A percentile compares a stretch with the other conserved stretches of the same genome.
These are phyloP conservation scores for Python bivittatus DNA, from an alignment of 2,113 vertebrate species.

Conservation along the genomic window DNA sequence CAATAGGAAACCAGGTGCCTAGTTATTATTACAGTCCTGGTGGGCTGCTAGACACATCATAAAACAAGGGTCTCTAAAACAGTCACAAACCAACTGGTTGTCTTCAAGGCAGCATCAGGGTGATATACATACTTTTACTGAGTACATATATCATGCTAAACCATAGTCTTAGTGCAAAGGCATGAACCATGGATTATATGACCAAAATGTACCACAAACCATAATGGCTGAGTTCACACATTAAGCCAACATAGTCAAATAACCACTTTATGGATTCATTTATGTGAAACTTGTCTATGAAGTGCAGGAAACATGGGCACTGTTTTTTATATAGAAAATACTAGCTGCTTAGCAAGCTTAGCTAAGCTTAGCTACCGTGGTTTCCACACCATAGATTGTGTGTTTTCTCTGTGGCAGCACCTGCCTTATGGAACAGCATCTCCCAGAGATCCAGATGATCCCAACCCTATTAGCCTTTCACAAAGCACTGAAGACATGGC, in stretches of 20 bases:
- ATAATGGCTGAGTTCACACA: not conserved
- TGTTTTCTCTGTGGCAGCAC: not conserved
- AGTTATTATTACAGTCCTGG: conserved; percentile 18
- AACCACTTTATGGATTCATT: not conserved
- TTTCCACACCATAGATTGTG: not conserved
- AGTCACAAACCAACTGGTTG: conserved; percentile 10
- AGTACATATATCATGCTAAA: not conserved
- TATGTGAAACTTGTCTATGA: not conserved
- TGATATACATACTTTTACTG: not conserved
- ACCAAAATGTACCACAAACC: not conserved
- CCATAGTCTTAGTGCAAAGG: not conserved
- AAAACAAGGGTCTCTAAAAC: conserved; percentile 10
- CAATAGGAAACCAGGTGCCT: conserved; percentile 35
- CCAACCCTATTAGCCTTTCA: not conserved
- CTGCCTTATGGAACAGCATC: not conserved
- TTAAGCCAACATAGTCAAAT: not conserved
- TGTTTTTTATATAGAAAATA: not conserved
- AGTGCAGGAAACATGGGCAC: not conserved
- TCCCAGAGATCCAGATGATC: not conserved
- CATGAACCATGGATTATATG: not conserved
- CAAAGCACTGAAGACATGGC: not conserved
- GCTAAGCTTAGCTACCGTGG: not conserved
- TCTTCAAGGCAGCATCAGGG: not conserved
- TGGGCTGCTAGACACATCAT: not conserved
- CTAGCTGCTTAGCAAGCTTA: not conserved